These are phyloP conservation scores for Cynoglossus semilaevis DNA, from an alignment of 2,113 vertebrate genomes.

Conservation along the genomic window DNA sequence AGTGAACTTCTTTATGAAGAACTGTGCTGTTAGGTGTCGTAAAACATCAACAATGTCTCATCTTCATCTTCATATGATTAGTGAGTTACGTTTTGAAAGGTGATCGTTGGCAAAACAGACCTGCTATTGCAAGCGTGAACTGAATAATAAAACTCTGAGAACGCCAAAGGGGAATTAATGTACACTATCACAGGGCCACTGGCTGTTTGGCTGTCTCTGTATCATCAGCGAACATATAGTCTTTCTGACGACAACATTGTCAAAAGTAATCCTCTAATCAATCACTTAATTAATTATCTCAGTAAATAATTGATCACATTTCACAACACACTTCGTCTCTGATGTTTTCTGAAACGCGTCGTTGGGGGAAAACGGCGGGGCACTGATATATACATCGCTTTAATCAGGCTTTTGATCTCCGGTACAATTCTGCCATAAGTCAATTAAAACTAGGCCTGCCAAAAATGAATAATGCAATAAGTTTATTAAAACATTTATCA, in stretches of 20 bases:
- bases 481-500: slow-evolving; percentile 84
- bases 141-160: neutral
- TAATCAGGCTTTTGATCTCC: slow-evolving; percentile 79
- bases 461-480: slow-evolving; percentile 79
- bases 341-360: slow-evolving; percentile 71
- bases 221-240: slow-evolving; percentile 37
- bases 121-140: slow-evolving; percentile 1
- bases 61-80: slow-evolving; percentile 58
- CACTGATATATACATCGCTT: slow-evolving; percentile 78
- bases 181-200: neutral
- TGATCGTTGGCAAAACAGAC: slow-evolving; percentile 9
- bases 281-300: slow-evolving; percentile 72
- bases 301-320: slow-evolving; percentile 72
- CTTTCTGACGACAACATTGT: slow-evolving; percentile 65
- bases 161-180: neutral
- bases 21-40: slow-evolving; percentile 73
- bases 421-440: slow-evolving; percentile 76
- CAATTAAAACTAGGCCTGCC: slow-evolving; percentile 80
- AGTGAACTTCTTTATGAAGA: slow-evolving; percentile 76
- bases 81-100: slow-evolving; percentile 37
- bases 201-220: slow-evolving; percentile 1
- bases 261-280: slow-evolving; percentile 72
- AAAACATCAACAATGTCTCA: slow-evolving; percentile 64
- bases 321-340: slow-evolving; percentile 66
- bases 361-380: slow-evolving; percentile 53